phyloP scores from a whole-genome alignment of 1,140 invertebrate genomes.

The Harpegnathos saltator region DNA sequence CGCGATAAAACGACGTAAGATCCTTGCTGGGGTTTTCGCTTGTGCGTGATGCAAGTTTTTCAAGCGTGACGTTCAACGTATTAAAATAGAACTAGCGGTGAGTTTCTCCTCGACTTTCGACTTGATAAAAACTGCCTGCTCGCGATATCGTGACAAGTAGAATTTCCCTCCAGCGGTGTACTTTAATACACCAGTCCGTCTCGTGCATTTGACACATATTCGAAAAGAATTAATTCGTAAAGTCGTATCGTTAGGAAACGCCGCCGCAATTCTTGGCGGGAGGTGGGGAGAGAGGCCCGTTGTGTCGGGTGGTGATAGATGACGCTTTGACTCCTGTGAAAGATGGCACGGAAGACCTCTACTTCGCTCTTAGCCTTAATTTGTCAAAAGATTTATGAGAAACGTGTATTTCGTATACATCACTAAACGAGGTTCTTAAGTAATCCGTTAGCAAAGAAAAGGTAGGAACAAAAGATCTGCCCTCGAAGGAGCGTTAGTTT shows the following conservation, averaged over 20 bases:
- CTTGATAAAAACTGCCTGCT: conserved; percentile 18
- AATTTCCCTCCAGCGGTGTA: conserved; percentile 11
- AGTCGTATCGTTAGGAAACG: not conserved
- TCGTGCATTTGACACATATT: not conserved
- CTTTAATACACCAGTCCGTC: not conserved
- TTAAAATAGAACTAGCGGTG: conserved; percentile 33
- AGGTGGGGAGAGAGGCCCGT: not conserved
- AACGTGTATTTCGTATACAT: not conserved
- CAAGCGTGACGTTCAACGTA: conserved; percentile 41
- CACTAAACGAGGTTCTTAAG: not conserved
- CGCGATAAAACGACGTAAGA: conserved; percentile 19
- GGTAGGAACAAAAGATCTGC: no score
- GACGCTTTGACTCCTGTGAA: not conserved
- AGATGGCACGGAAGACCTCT: not conserved
- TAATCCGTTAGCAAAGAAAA: not conserved
- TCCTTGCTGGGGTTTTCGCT: conserved; percentile 10
- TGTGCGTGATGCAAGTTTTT: conserved; percentile 48
- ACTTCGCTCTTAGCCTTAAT: not conserved
- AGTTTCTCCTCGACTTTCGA: conserved; percentile 24
- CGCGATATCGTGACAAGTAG: conserved; percentile 28
- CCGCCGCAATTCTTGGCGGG: not conserved
- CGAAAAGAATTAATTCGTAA: not conserved
- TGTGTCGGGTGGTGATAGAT: not conserved
- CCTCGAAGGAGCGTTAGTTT: no score
- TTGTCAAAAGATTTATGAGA: not conserved